Conservation (phyloP, 2,888 invertebrate species). For the Melieria crassipennis region DNA sequence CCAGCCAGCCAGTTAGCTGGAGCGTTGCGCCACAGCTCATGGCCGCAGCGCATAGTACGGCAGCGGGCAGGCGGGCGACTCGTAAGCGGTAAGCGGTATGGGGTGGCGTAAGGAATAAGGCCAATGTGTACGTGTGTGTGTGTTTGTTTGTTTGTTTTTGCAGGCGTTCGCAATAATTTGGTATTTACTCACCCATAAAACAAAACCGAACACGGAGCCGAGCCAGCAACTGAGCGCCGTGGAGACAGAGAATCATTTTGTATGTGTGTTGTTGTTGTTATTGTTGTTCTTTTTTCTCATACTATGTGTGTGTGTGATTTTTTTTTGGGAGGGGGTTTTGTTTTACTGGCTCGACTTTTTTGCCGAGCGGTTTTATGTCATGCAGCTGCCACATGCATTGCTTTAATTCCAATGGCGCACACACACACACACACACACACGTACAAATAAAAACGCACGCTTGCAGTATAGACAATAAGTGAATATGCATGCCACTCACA, state of each 20-base stretch:
- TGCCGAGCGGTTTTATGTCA: too few relatives aligned
- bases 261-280: slow-evolving; percentile 10
- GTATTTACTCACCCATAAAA: slow-evolving; percentile 12
- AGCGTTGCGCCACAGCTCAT: background rate
- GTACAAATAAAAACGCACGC: too few relatives aligned
- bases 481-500: too few relatives aligned
- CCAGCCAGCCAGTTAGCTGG: slow-evolving; percentile 13
- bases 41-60: too few relatives aligned
- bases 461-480: too few relatives aligned
- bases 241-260: background rate
- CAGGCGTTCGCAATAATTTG: slow-evolving; percentile 17
- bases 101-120: background rate
- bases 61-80: too few relatives aligned
- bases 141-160: background rate
- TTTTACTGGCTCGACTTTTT: too few relatives aligned
- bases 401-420: too few relatives aligned
- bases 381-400: too few relatives aligned
- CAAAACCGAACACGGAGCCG: too few relatives aligned
- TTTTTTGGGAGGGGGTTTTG: too few relatives aligned
- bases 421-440: too few relatives aligned
- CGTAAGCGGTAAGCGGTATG: background rate
- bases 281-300: slow-evolving; percentile 8
- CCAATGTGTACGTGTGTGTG: background rate
- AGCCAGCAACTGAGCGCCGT: background rate
- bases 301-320: background rate